Evolutionary conservation across 2,888 invertebrate species (phyloP).

Genomic region (Melikaiella ostensackeni): DNA sequence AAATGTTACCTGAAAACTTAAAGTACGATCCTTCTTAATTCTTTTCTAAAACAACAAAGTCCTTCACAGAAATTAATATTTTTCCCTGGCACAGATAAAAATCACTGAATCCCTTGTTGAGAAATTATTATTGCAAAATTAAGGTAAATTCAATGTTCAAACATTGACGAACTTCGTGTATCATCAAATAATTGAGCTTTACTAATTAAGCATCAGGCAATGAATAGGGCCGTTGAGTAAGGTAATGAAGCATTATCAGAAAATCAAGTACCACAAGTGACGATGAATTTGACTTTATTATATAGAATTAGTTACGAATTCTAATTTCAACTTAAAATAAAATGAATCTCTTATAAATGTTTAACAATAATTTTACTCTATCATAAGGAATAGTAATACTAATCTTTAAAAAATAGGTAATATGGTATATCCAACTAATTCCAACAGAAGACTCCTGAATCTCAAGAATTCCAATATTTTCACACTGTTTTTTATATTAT

Average conservation of each 20-base stretch:
- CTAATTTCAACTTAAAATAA: too few relatives aligned
- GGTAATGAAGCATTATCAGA: conserved; percentile 29
- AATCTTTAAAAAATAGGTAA: not conserved
- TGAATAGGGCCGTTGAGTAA: conserved; percentile 13
- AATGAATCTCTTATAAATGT: too few relatives aligned
- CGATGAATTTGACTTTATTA: too few relatives aligned
- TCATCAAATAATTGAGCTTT: conserved; percentile 16
- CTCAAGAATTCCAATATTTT: conserved; percentile 33
- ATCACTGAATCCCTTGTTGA: not conserved
- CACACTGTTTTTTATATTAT: conserved; percentile 29
- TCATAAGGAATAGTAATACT: not conserved
- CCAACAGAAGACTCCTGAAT: not conserved
- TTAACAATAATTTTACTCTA: not conserved
- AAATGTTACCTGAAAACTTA: too few relatives aligned
- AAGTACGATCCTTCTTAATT: too few relatives aligned
- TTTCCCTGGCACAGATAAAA: not conserved
- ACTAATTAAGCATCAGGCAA: conserved; percentile 19
- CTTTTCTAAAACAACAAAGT: too few relatives aligned
- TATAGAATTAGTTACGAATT: too few relatives aligned
- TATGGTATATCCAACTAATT: not conserved
- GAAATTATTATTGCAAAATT: not conserved
- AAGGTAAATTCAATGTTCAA: not conserved
- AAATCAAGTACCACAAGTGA: conserved; percentile 9
- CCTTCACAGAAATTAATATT: not conserved
- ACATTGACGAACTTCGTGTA: conserved; percentile 1